Percentiles rank a stretch among this genome's conserved stretches.
These are phyloP conservation scores for Astreopora myriophthalma DNA, from an alignment of 64 coral and sea anemone species.

Conservation along the genomic window DNA sequence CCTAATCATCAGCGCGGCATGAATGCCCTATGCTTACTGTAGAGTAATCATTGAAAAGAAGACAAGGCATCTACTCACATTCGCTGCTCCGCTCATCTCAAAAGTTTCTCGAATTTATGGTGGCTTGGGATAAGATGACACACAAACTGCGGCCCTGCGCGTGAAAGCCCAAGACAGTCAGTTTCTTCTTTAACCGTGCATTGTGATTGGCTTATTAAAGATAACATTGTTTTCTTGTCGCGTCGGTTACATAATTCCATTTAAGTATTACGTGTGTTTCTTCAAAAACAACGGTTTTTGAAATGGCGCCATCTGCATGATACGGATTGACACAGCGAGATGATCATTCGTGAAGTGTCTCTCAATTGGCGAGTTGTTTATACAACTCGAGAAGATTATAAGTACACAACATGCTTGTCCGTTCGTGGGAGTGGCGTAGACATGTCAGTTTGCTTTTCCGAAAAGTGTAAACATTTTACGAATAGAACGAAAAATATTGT, in stretches of 20 bases:
- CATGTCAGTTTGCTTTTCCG: not conserved
- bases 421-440: not conserved
- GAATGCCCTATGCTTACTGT: too few relatives aligned
- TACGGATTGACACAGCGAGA: too few relatives aligned
- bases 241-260: not conserved
- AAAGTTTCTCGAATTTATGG: not conserved
- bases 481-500: not conserved
- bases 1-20: too few relatives aligned
- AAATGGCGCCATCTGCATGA: too few relatives aligned
- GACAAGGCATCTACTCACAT: not conserved
- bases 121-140: not conserved
- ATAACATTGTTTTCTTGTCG: conserved; percentile 6
- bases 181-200: not conserved
- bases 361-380: not conserved
- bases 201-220: not conserved
- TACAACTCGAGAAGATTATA: not conserved
- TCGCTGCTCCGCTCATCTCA: not conserved
- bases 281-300: not conserved
- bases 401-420: too few relatives aligned
- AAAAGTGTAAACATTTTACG: not conserved
- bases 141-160: not conserved
- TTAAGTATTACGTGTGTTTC: not conserved
- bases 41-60: not conserved
- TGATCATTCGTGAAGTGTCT: not conserved
- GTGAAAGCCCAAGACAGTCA: too few relatives aligned